phyloP scores from a whole-genome alignment of 2,888 invertebrate genomes.

The Dusona sp. region DNA sequence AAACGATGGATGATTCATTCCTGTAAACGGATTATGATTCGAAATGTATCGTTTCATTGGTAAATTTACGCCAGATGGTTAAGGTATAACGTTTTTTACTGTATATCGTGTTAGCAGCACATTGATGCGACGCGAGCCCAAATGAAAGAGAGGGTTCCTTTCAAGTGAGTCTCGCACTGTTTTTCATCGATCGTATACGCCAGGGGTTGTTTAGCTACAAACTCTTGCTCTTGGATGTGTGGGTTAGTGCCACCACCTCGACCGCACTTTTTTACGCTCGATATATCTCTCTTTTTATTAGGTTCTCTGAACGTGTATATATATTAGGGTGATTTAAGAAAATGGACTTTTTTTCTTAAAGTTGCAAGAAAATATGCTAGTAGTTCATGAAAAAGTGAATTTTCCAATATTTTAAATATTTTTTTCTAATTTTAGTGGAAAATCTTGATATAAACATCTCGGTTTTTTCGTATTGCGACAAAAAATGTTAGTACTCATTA shows the following conservation, averaged over 20 bases:
- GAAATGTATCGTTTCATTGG: background rate
- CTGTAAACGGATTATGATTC: background rate
- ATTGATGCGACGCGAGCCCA: conserved; percentile 30
- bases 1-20: background rate
- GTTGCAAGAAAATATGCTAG: too few species aligned
- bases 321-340: too few species aligned
- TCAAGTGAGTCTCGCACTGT: conserved; percentile 25
- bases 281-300: background rate
- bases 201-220: background rate
- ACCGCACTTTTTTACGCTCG: conserved; percentile 2
- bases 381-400: too few species aligned
- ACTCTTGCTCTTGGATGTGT: background rate
- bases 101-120: conserved; percentile 25
- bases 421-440: too few species aligned
- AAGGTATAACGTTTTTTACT: conserved; percentile 6
- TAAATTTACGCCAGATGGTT: background rate
- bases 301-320: background rate
- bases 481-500: too few species aligned
- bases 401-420: too few species aligned
- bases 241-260: background rate
- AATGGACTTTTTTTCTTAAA: too few species aligned
- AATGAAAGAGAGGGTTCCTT: conserved; percentile 31
- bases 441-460: too few species aligned
- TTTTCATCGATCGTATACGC: conserved; percentile 49
- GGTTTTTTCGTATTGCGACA: too few species aligned